Evolutionary conservation across 2,888 invertebrate species (phyloP).

Genomic region (Cataglyphis cursor): DNA sequence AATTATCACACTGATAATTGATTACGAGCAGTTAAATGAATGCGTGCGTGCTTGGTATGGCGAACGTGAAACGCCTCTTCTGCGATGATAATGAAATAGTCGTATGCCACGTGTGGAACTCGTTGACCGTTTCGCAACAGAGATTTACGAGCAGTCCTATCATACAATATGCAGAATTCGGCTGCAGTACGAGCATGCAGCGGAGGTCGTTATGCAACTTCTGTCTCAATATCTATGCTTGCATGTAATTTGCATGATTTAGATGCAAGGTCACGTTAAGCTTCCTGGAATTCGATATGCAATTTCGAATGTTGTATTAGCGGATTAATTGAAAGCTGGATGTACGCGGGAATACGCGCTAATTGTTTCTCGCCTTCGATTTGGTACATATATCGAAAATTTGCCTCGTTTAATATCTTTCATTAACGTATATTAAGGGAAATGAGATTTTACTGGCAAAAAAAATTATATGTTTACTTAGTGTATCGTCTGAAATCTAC

Average conservation of each 20-base stretch:
- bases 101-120: conserved; percentile 21
- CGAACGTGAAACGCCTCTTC: conserved; percentile 3
- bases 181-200: conserved; percentile 40
- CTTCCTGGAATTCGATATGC: conserved; percentile 63
- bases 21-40: background rate
- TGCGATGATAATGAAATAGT: conserved; percentile 23
- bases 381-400: background rate
- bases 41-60: background rate
- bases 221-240: conserved; percentile 64
- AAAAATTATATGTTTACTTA: background rate
- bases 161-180: conserved; percentile 52
- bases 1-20: background rate
- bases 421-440: background rate
- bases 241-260: conserved; percentile 64
- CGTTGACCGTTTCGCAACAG: conserved; percentile 39
- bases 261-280: conserved; percentile 62
- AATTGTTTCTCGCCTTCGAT: conserved; percentile 26
- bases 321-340: conserved; percentile 63
- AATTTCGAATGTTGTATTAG: conserved; percentile 58
- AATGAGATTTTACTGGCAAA: background rate
- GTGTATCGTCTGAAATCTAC: background rate
- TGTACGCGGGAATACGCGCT: conserved; percentile 52
- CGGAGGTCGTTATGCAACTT: conserved; percentile 65
- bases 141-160: conserved; percentile 57
- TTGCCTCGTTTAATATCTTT: background rate